Evolutionary conservation across 2,888 invertebrate species (phyloP).

Genomic region (Coelinius sp.): DNA sequence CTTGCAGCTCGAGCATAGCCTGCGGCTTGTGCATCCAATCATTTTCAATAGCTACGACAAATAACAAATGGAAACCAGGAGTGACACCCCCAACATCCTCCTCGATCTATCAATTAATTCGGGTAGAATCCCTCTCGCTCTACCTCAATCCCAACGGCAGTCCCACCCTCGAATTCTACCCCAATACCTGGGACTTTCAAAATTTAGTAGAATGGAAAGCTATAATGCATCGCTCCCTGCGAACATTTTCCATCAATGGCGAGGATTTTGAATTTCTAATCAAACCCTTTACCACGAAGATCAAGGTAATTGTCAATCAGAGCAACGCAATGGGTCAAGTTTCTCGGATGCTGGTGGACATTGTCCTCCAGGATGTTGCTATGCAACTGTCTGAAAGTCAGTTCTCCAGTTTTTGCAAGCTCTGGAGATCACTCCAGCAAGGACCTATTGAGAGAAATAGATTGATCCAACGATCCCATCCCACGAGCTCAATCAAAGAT

Average conservation of each 20-base stretch:
- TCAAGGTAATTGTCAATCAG: slow-evolving; percentile 82
- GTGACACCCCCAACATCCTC: slow-evolving; percentile 76
- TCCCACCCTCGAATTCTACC: slow-evolving; percentile 55
- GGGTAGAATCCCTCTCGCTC: slow-evolving; percentile 81
- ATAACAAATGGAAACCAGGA: slow-evolving; percentile 85
- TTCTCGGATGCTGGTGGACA: slow-evolving; percentile 77
- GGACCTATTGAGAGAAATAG: slow-evolving; percentile 76
- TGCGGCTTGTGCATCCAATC: slow-evolving; percentile 85
- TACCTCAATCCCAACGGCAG: slow-evolving; percentile 81
- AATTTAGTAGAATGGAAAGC: slow-evolving; percentile 82
- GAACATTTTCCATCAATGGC: slow-evolving; percentile 83
- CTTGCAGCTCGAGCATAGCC: slow-evolving; percentile 78
- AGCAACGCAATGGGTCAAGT: slow-evolving; percentile 76
- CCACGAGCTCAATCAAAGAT: slow-evolving; percentile 73
- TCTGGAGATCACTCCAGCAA: slow-evolving; percentile 75
- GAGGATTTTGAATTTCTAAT: slow-evolving; percentile 85
- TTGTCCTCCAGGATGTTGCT: slow-evolving; percentile 82
- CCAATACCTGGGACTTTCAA: slow-evolving; percentile 66
- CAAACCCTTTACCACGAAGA: slow-evolving; percentile 83
- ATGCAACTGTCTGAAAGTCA: slow-evolving; percentile 81
- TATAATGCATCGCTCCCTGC: slow-evolving; percentile 81
- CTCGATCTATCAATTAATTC: slow-evolving; percentile 81
- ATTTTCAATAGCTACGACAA: slow-evolving; percentile 85
- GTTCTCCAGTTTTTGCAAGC: slow-evolving; percentile 76
- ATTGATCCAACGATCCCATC: slow-evolving; percentile 75